phyloP scores from a whole-genome alignment of 2,888 invertebrate genomes.

The Macrosiphum euphorbiae region DNA sequence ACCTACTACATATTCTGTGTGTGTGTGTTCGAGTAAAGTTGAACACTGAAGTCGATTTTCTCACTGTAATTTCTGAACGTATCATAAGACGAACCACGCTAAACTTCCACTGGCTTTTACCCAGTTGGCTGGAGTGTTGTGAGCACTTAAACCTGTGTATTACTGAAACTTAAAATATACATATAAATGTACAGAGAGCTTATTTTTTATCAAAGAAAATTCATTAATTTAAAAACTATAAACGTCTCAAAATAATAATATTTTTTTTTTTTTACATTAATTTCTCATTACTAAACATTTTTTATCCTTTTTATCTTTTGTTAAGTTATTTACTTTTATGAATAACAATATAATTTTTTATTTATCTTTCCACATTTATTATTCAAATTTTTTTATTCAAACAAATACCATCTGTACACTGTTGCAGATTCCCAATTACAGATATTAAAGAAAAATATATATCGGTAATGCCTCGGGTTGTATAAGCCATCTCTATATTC shows the following conservation, averaged over 20 bases:
- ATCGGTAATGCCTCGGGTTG: too few species aligned
- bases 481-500: neutral
- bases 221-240: neutral
- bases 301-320: too few species aligned
- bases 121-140: neutral
- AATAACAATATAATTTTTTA: too few species aligned
- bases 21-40: neutral
- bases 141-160: neutral
- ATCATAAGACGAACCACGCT: neutral
- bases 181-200: neutral
- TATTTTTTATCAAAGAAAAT: neutral
- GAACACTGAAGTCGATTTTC: neutral
- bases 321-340: too few species aligned
- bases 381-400: too few species aligned
- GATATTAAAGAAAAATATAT: too few species aligned
- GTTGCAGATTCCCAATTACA: too few species aligned
- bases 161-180: neutral
- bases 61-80: neutral
- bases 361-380: too few species aligned
- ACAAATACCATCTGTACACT: too few species aligned
- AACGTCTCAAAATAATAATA: too few species aligned
- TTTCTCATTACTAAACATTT: neutral
- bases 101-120: neutral
- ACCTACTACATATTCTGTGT: neutral
- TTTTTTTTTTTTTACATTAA: neutral